Base-by-base conservation (phyloP, 2,113 vertebrate species). In the Colossoma macropomum region DNA sequence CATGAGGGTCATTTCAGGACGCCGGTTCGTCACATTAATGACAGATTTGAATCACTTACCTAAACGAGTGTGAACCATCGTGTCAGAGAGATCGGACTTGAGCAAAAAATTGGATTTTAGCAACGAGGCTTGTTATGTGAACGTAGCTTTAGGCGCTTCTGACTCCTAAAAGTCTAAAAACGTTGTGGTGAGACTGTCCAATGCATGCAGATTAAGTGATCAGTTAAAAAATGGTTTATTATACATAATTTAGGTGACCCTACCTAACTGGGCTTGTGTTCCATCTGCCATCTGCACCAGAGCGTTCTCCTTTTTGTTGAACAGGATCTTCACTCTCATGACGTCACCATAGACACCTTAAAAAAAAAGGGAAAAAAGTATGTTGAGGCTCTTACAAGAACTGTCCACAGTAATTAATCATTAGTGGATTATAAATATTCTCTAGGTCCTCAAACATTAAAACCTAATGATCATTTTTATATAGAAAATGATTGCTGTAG, bases 281-380 rank as follows among this genome's bases (percentile, higher is more conserved):
- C 96, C 95, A n/a, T 99, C 98, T 0, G 96, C 92, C 97, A 99
- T 98, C 93, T 99, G 98, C 85, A 99, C 95, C 85, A 99, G 92
- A 21, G 97, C 97, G 0, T 98, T 99, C 89, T 99, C 98, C 90
- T 96, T 98, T 93, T 99, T 99, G 60, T 99, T 99, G 92, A 99
- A 99, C 62, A 99, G 90, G 89, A 99, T 98, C 95, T 99, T 99
- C 90, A 99, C 98, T 79, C 97, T 93, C 93, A 94, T 94, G 78
- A 95, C 94, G 23, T 94, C 94, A 21, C 94, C 94, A 68, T 95
- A 94, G 75, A 95, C 94, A 79, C 94, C 94, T 94, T 48, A 5
- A 77, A 79, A 86, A 80, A 78, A 78, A 87, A 72, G 30, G 48
- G 48, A 21, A 86, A 9, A 27, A 63, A 30, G 21, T 11, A 70